Percentiles rank a stretch among this genome's conserved stretches.
Conservation (phyloP, 2,888 invertebrate genomes). For the Cephus nigrinus region DNA sequence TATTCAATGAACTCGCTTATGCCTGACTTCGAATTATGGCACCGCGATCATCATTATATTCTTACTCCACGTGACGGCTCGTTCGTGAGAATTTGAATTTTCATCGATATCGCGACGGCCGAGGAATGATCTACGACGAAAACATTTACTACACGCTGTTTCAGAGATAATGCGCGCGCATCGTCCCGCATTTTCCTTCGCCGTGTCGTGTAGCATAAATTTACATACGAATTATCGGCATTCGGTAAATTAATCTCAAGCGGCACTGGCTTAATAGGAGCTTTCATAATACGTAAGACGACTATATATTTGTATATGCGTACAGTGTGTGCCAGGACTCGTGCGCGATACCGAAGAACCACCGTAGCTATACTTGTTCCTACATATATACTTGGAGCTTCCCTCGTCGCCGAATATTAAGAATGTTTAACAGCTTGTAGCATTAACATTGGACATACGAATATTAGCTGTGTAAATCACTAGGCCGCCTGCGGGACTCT, state of each 20-base stretch:
- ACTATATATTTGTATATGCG: no score
- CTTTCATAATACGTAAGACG: neutral
- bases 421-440: slow-evolving; percentile 50
- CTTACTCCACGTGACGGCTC: neutral
- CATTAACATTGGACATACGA: slow-evolving; percentile 44
- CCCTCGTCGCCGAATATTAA: slow-evolving; percentile 40
- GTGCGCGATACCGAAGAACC: neutral
- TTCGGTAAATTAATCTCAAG: neutral
- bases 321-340: neutral
- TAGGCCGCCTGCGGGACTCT: slow-evolving; percentile 46
- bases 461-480: slow-evolving; percentile 56
- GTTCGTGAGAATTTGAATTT: neutral
- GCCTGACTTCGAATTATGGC: neutral
- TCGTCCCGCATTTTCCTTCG: neutral
- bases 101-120: neutral
- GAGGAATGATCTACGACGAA: neutral
- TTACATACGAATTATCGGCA: neutral
- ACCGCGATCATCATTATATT: neutral
- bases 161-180: neutral
- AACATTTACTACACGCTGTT: neutral
- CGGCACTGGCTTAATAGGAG: neutral
- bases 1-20: neutral
- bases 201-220: neutral
- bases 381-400: neutral
- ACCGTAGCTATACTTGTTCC: neutral